These are phyloP conservation scores for Drosophila birchii DNA, from an alignment of 2,888 invertebrate species.

Conservation along the genomic window DNA sequence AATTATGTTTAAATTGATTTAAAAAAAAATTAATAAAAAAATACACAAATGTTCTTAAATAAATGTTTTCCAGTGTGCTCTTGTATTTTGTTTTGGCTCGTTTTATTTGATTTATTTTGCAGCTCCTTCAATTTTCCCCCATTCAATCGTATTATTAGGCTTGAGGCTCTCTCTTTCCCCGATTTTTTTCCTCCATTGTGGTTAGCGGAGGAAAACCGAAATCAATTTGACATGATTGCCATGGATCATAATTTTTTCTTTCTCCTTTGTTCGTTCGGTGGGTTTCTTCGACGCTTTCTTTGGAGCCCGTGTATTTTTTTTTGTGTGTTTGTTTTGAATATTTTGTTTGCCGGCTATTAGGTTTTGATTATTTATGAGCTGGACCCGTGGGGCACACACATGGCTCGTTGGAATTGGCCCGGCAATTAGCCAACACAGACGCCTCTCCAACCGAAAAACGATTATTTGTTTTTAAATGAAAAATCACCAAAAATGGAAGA, in stretches of 20 bases:
- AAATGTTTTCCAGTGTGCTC: constrained; percentile 6
- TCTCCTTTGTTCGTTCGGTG: constrained; percentile 25
- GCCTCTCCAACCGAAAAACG: constrained; percentile 36
- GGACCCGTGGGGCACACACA: constrained; percentile 31
- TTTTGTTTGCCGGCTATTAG: constrained; percentile 62
- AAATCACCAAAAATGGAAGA: constrained; percentile 24
- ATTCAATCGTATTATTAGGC: constrained; percentile 38
- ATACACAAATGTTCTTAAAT: neutral
- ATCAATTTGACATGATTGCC: constrained; percentile 80
- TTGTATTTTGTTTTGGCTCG: constrained; percentile 40
- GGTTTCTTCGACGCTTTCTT: constrained; percentile 47
- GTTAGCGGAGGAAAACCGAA: constrained; percentile 51
- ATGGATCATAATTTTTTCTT: constrained; percentile 70
- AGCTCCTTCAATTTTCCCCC: constrained; percentile 71
- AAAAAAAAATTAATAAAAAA: neutral
- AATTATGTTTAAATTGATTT: neutral
- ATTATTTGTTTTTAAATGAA: constrained; percentile 47
- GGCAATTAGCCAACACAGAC: constrained; percentile 65
- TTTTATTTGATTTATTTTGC: constrained; percentile 79
- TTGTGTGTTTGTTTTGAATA: constrained; percentile 57
- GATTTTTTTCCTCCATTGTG: constrained; percentile 32
- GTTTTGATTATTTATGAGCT: constrained; percentile 67
- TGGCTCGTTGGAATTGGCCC: constrained; percentile 65
- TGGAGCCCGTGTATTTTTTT: constrained; percentile 15
- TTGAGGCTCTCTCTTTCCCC: constrained; percentile 24